phyloP scores from a whole-genome alignment of 2,888 invertebrate species.

The Hipparchia semele region DNA sequence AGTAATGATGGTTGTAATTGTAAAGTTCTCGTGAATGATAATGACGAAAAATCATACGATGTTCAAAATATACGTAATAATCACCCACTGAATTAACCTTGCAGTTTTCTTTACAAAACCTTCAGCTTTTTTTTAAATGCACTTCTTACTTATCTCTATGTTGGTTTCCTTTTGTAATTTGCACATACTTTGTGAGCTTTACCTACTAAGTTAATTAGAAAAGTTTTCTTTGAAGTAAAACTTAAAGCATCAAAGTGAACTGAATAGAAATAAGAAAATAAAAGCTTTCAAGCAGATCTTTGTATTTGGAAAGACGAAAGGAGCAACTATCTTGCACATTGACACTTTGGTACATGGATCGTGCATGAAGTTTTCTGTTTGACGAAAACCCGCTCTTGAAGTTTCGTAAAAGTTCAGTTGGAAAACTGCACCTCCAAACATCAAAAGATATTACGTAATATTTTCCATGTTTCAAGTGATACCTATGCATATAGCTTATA shows the following conservation, averaged over 20 bases:
- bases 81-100: too few relatives aligned
- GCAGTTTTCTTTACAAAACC: background rate
- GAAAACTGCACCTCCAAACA: background rate
- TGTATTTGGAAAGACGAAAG: conserved; percentile 37
- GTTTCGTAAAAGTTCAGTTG: background rate
- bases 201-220: conserved; percentile 9
- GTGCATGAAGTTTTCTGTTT: conserved; percentile 5
- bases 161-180: background rate
- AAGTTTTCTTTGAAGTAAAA: conserved; percentile 17
- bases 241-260: conserved; percentile 37
- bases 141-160: background rate
- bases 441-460: background rate
- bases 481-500: too few relatives aligned
- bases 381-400: background rate
- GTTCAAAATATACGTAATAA: too few relatives aligned
- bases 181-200: conserved; percentile 5
- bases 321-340: conserved; percentile 60
- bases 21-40: too few relatives aligned
- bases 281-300: conserved; percentile 18
- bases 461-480: too few relatives aligned
- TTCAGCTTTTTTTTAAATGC: background rate
- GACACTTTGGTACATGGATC: conserved; percentile 45
- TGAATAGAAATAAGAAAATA: conserved; percentile 13
- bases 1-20: too few relatives aligned
- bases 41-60: too few relatives aligned